Evolutionary conservation across 2,888 invertebrate genomes (phyloP).

Genomic region (Hypercompe scribonia): DNA sequence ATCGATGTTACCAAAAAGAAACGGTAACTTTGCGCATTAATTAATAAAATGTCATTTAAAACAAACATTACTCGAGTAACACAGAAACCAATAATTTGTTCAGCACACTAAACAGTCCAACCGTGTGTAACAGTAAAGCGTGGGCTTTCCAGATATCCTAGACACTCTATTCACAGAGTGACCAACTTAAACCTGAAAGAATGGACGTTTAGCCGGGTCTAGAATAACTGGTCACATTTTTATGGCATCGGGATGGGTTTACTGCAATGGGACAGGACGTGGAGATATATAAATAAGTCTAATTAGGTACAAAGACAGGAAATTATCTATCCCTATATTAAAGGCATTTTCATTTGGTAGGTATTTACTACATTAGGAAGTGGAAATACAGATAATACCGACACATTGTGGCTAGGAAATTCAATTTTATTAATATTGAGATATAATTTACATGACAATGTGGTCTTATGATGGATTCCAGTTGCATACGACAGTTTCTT

Average conservation of each 20-base stretch:
- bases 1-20: too few species aligned
- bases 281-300: constrained; percentile 4
- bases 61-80: neutral
- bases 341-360: neutral
- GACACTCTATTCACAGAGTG: constrained; percentile 51
- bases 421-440: too few species aligned
- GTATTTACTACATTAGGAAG: neutral
- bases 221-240: constrained; percentile 58
- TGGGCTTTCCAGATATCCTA: constrained; percentile 54
- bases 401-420: neutral
- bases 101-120: neutral
- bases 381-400: neutral
- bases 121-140: constrained; percentile 45
- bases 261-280: constrained; percentile 28
- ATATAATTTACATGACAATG: too few species aligned
- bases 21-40: neutral
- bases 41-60: neutral
- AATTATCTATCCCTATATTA: constrained; percentile 3
- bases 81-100: neutral
- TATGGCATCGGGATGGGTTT: constrained; percentile 38
- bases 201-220: constrained; percentile 50
- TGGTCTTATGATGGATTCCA: neutral
- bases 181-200: constrained; percentile 54
- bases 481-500: neutral
- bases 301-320: constrained; percentile 14